phyloP scores from a whole-genome alignment of 2,113 vertebrate species.

The Diadophis punctatus region DNA sequence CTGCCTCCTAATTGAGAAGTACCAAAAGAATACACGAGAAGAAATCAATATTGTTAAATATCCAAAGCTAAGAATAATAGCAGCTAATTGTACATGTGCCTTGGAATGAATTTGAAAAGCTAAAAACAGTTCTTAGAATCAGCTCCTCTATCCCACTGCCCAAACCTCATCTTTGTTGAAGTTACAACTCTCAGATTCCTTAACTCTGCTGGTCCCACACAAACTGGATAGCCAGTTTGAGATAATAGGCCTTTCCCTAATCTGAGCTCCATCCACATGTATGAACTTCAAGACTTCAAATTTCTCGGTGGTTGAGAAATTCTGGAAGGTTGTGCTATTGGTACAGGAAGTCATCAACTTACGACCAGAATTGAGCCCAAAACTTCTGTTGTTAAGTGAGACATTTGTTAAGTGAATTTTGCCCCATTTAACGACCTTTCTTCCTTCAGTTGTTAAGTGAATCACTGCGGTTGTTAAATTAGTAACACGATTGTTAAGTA shows the following conservation, averaged over 20 bases:
- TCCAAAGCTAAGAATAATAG: background rate
- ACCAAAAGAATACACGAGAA: background rate
- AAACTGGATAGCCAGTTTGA: background rate
- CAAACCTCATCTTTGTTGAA: background rate
- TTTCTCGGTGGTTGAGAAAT: background rate
- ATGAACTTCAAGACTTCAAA: background rate
- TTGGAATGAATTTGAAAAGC: background rate
- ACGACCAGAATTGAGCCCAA: background rate
- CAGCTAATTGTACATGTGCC: background rate
- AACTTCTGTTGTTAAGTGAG: background rate
- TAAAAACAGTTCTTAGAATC: background rate
- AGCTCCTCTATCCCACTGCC: background rate
- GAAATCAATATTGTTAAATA: background rate
- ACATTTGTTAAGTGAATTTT: background rate
- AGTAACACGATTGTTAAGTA: background rate
- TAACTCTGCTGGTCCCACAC: background rate
- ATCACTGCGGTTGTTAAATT: background rate
- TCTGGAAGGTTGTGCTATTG: background rate
- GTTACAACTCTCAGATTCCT: background rate
- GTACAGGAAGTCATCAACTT: background rate
- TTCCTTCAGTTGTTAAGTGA: background rate
- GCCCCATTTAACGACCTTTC: background rate
- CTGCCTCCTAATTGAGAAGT: slow-evolving; percentile 51
- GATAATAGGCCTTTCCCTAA: background rate
- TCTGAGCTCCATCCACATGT: background rate